Conservation (phyloP, 1,140 invertebrate species). For the Carposina sasakii region DNA sequence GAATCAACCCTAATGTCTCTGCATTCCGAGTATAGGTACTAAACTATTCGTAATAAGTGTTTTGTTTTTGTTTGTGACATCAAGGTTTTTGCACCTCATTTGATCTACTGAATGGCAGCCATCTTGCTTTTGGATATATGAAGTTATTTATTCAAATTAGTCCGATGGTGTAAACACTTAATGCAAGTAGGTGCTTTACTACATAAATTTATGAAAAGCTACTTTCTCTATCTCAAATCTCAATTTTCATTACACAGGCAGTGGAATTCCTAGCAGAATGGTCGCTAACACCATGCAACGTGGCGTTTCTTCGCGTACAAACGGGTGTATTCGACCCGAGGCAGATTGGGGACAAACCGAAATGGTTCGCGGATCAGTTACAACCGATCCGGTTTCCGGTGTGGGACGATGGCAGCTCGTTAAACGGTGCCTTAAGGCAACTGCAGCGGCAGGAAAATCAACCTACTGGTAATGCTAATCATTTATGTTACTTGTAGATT, state of each 20-base stretch:
- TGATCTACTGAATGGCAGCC: too few species aligned
- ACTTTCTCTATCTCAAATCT: neutral
- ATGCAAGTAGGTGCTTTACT: too few species aligned
- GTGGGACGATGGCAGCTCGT: constrained; percentile 89
- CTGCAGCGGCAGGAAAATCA: constrained; percentile 85
- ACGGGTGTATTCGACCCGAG: constrained; percentile 96
- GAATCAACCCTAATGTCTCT: too few species aligned
- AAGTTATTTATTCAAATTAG: too few species aligned
- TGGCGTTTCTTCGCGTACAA: constrained; percentile 96
- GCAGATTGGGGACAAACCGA: constrained; percentile 96
- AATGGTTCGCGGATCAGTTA: constrained; percentile 92
- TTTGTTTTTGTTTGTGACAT: too few species aligned
- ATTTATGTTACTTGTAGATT: too few species aligned
- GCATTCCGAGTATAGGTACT: too few species aligned
- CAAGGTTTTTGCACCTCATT: too few species aligned
- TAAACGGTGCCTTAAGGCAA: constrained; percentile 83
- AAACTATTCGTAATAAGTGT: too few species aligned
- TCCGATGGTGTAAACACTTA: too few species aligned
- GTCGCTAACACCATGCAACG: constrained; percentile 96
- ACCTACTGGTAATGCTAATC: constrained; percentile 81
- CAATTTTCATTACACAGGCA: constrained; percentile 78
- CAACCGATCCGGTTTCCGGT: constrained; percentile 94
- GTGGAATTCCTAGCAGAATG: constrained; percentile 99
- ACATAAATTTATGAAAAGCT: too few species aligned
- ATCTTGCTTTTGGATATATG: too few species aligned